Conservation (phyloP, 2,113 vertebrate genomes). For the Nothocercus nigrocapillus region DNA sequence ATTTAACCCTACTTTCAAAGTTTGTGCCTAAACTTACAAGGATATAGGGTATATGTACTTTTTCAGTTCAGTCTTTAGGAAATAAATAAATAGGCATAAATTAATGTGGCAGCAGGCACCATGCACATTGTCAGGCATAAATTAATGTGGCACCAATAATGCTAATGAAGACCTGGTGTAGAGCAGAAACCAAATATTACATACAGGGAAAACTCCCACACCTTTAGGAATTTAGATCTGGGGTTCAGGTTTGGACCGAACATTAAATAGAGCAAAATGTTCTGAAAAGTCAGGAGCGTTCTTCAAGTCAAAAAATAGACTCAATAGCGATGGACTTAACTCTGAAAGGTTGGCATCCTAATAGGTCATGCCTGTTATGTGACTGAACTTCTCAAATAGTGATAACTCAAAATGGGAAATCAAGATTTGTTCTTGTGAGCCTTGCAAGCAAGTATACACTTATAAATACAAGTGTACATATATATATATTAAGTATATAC, state of each 20-base stretch:
- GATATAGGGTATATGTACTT: accelerated
- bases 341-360: background rate
- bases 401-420: background rate
- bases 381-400: background rate
- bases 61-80: background rate
- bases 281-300: background rate
- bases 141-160: background rate
- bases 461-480: too few species aligned
- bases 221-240: background rate
- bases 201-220: background rate
- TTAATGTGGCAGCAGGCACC: background rate
- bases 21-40: background rate
- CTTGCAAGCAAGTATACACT: background rate
- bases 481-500: too few species aligned
- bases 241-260: background rate
- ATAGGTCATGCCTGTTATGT: background rate
- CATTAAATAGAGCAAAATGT: background rate
- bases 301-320: background rate
- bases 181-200: background rate
- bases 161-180: background rate
- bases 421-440: background rate
- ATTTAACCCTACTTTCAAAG: background rate
- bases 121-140: background rate
- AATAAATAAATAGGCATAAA: background rate
- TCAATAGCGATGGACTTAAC: background rate